A percentile compares a stretch with the other conserved stretches of the same genome.
These are phyloP conservation scores for Cyphomyrus plagiostoma DNA, from an alignment of 2,113 vertebrate genomes.

Conservation along the genomic window DNA sequence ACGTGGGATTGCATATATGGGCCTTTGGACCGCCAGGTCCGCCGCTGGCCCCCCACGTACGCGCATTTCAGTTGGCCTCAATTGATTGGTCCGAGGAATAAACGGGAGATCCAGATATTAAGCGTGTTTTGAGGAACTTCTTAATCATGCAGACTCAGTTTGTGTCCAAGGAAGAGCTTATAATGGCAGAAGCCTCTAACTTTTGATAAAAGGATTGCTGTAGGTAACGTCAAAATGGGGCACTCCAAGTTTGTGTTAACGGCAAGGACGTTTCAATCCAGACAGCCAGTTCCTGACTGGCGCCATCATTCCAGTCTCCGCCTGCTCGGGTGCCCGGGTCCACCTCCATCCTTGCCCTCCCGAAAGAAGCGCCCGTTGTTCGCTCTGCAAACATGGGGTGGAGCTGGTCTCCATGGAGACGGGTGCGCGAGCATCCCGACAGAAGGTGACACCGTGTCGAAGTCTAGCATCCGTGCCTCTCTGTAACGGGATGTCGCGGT, in stretches of 20 bases:
- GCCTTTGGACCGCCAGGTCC: background rate
- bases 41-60: background rate
- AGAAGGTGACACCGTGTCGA: background rate
- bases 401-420: conserved; percentile 77
- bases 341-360: background rate
- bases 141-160: background rate
- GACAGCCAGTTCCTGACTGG: background rate
- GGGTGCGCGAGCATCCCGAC: conserved; percentile 6
- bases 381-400: conserved; percentile 76
- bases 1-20: background rate
- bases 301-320: background rate
- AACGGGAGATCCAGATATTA: background rate
- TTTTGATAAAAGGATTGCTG: background rate
- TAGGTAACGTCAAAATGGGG: background rate
- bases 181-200: background rate
- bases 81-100: background rate
- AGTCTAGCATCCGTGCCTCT: background rate
- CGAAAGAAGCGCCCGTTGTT: conserved; percentile 75
- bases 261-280: background rate
- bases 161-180: background rate
- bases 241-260: background rate
- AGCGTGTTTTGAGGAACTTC: background rate
- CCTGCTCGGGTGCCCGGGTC: background rate
- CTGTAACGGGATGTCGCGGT: background rate
- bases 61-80: background rate